Evolutionary conservation across 2,888 invertebrate species (phyloP).

Genomic region (Hanleya hanleyi): DNA sequence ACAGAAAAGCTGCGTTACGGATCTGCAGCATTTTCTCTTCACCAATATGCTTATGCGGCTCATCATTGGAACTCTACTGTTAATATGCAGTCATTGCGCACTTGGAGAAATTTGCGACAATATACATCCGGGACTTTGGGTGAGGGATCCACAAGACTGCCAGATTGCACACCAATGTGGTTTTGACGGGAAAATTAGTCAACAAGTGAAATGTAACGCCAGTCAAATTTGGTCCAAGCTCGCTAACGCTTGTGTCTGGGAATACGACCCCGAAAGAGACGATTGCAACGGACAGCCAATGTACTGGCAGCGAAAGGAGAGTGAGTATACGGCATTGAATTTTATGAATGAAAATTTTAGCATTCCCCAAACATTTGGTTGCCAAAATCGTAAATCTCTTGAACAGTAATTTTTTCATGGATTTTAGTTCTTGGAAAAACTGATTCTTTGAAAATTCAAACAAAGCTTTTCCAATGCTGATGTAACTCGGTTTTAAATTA

Average conservation of each 20-base stretch:
- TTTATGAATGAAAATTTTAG: too few species aligned
- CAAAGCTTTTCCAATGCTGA: too few species aligned
- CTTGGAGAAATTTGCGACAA: neutral
- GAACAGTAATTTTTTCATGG: too few species aligned
- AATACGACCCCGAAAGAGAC: constrained; percentile 50
- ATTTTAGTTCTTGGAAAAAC: too few species aligned
- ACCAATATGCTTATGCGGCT: neutral
- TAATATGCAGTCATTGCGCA: neutral
- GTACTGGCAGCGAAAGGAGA: constrained; percentile 33
- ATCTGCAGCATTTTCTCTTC: too few species aligned
- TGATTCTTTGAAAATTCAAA: too few species aligned
- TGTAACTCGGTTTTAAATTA: too few species aligned
- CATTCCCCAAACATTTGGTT: too few species aligned
- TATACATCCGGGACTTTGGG: constrained; percentile 28
- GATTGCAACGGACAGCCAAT: constrained; percentile 48
- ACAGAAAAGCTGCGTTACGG: too few species aligned
- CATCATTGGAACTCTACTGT: neutral
- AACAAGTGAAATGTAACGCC: constrained; percentile 43
- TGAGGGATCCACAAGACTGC: constrained; percentile 42
- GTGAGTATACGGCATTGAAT: too few species aligned
- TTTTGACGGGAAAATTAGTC: constrained; percentile 41
- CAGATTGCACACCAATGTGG: constrained; percentile 49
- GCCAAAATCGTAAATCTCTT: too few species aligned
- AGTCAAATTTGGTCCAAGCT: constrained; percentile 51
- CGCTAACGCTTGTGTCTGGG: constrained; percentile 50